Percentiles rank a stretch among this genome's conserved stretches.
These are phyloP conservation scores for Chrysomela aeneicollis DNA, from an alignment of 2,888 invertebrate genomes.

Conservation along the genomic window DNA sequence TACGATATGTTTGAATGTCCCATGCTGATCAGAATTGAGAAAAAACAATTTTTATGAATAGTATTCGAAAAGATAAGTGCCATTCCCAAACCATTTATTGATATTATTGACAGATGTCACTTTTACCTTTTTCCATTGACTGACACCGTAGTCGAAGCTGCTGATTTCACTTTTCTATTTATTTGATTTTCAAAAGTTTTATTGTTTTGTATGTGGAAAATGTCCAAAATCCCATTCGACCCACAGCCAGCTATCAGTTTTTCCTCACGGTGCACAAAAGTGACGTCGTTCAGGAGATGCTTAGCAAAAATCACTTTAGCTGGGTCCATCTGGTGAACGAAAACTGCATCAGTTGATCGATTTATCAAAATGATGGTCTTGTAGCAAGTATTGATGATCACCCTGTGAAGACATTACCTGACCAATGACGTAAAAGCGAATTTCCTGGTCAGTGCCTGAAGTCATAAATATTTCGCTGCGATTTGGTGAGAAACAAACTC, in stretches of 20 bases:
- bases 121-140: conserved; percentile 45
- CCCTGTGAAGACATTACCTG: no score
- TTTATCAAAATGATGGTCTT: no score
- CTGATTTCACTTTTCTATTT: conserved; percentile 37
- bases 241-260: conserved; percentile 57
- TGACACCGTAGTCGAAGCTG: conserved; percentile 40
- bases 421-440: conserved; percentile 57
- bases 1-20: no score
- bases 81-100: no score
- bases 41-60: no score
- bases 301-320: conserved; percentile 56
- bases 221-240: conserved; percentile 50
- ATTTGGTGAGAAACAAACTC: conserved; percentile 56
- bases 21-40: no score
- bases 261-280: conserved; percentile 57
- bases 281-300: conserved; percentile 45
- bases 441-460: conserved; percentile 57
- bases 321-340: conserved; percentile 55
- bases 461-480: conserved; percentile 59
- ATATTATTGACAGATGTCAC: no score
- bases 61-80: no score
- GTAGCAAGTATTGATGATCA: no score
- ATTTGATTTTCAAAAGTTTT: conserved; percentile 46
- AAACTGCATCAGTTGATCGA: no score
- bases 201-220: conserved; percentile 54